Conservation (phyloP, 2,113 vertebrate genomes). For the Cercopithecus mona region DNA sequence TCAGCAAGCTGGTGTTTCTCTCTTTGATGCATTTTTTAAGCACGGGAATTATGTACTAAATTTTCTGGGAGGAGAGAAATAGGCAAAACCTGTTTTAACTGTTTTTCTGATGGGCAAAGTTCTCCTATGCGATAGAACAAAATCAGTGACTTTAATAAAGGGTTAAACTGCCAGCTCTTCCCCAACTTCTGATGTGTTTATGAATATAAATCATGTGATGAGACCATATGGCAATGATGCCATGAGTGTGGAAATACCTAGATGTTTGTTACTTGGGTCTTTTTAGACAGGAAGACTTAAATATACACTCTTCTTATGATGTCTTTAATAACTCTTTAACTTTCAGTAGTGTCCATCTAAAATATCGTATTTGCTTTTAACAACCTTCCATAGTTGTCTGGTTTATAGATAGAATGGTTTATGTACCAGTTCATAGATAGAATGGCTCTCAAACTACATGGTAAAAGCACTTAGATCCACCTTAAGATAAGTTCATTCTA, state of each 20-base stretch:
- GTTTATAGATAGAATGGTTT: neutral
- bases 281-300: neutral
- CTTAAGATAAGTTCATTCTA: constrained; percentile 1
- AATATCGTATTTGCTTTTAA: neutral
- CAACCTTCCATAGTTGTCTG: neutral
- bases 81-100: constrained; percentile 27
- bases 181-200: neutral
- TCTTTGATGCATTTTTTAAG: constrained; percentile 54
- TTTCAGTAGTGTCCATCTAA: neutral
- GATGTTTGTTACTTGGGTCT: neutral
- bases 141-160: neutral
- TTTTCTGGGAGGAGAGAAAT: constrained; percentile 30
- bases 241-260: neutral
- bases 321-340: neutral
- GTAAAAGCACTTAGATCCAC: neutral
- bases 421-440: neutral
- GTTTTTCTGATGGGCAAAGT: constrained; percentile 15
- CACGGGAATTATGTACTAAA: constrained; percentile 27
- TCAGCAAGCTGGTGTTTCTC: constrained; percentile 75
- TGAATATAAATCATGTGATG: neutral
- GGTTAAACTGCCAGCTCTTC: neutral
- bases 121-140: neutral
- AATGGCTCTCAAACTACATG: neutral
- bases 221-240: neutral
- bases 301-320: neutral